These are phyloP conservation scores for Ceuthmochares aereus DNA, from an alignment of 2,113 vertebrate genomes.

Conservation along the genomic window DNA sequence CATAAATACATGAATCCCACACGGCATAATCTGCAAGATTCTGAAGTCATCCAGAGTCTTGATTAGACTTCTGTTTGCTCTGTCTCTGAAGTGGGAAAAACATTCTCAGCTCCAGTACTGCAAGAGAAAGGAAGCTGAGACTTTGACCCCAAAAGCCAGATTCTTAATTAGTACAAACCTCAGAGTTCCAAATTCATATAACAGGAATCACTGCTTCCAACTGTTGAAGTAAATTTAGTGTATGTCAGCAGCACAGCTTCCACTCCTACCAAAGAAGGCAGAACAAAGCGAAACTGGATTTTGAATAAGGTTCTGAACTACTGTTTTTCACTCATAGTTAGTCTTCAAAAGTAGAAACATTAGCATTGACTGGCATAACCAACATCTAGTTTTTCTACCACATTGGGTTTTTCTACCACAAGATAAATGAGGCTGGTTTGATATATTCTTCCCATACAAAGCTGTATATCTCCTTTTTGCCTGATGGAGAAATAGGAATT, in stretches of 20 bases:
- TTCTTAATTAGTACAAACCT: neutral
- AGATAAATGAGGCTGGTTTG: slow-evolving; percentile 7
- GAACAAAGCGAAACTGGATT: neutral
- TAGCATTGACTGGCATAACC: neutral
- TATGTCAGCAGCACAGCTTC: neutral
- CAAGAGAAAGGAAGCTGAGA: neutral
- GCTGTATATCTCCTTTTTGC: slow-evolving; percentile 4
- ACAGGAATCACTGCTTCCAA: neutral
- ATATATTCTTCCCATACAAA: slow-evolving; percentile 17
- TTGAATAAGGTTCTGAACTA: neutral
- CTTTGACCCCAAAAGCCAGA: neutral
- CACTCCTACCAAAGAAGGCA: neutral
- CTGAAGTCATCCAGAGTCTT: neutral
- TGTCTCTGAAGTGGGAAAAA: neutral
- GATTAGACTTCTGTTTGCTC: neutral
- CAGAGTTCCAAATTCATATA: neutral
- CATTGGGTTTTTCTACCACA: neutral
- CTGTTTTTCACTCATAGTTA: neutral
- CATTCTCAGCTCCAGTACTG: neutral
- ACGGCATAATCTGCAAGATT: neutral
- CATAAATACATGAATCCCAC: neutral
- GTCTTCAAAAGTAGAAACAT: neutral
- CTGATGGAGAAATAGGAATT: slow-evolving; percentile 36
- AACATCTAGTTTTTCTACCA: neutral
- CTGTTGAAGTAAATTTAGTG: neutral